Evolutionary conservation across 2,888 invertebrate genomes (phyloP).

Genomic region (Dasypogon diadema): DNA sequence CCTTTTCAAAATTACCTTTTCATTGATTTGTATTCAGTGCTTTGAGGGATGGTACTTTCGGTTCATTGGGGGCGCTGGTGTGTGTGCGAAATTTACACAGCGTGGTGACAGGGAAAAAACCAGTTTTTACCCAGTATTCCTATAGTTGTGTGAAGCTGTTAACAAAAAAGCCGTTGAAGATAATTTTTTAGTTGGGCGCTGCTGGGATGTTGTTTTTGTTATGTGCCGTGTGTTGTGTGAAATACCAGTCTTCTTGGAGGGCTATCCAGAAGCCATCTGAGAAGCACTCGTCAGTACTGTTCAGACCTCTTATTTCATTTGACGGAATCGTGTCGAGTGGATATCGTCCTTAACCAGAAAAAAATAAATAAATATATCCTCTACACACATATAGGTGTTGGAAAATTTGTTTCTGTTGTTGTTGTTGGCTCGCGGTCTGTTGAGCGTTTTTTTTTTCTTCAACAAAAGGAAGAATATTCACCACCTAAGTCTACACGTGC

Average conservation of each 20-base stretch:
- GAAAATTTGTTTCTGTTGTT: constrained; percentile 46
- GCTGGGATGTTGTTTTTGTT: constrained; percentile 39
- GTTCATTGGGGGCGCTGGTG: constrained; percentile 38
- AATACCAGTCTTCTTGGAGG: constrained; percentile 61
- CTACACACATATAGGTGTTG: constrained; percentile 52
- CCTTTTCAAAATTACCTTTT: constrained; percentile 60
- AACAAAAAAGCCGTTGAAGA: constrained; percentile 21
- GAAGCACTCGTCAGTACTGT: constrained; percentile 70
- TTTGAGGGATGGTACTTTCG: constrained; percentile 51
- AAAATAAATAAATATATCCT: constrained; percentile 46
- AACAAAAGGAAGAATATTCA: constrained; percentile 29
- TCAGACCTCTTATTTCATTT: constrained; percentile 71
- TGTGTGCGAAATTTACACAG: constrained; percentile 9
- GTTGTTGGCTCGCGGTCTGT: constrained; percentile 4
- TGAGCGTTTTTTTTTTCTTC: background rate
- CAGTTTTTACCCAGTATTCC: constrained; percentile 48
- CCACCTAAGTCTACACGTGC: constrained; percentile 15
- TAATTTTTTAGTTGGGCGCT: constrained; percentile 23
- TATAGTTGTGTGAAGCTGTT: background rate
- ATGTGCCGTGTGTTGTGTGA: constrained; percentile 45
- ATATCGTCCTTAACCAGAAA: constrained; percentile 61
- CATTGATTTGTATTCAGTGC: constrained; percentile 57
- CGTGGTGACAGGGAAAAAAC: constrained; percentile 14
- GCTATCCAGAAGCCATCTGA: constrained; percentile 70
- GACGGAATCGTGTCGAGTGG: constrained; percentile 71